These are phyloP conservation scores for Platynereis dumerilii DNA, from an alignment of 2,888 invertebrate genomes.

Conservation along the genomic window DNA sequence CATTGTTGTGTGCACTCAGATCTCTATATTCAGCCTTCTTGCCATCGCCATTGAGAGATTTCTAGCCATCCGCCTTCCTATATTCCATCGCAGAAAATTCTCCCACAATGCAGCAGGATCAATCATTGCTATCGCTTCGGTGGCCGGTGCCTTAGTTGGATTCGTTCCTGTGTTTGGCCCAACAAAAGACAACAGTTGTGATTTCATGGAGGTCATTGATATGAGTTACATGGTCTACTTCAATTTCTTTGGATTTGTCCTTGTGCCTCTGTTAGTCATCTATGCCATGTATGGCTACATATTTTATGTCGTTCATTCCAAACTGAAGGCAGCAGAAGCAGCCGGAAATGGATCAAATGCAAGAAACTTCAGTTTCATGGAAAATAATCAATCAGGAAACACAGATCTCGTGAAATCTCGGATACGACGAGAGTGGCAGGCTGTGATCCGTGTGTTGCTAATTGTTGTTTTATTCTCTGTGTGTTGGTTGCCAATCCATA, in stretches of 20 bases:
- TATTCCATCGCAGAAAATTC: slow-evolving; percentile 47
- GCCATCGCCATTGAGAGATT: slow-evolving; percentile 57
- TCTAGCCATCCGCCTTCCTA: slow-evolving; percentile 57
- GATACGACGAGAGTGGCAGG: slow-evolving; percentile 35
- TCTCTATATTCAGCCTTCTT: slow-evolving; percentile 57
- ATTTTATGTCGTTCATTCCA: slow-evolving; percentile 47
- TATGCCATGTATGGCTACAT: slow-evolving; percentile 55
- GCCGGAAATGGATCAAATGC: neutral
- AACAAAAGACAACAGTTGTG: slow-evolving; percentile 38
- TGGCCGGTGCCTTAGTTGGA: slow-evolving; percentile 49
- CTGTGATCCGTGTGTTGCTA: slow-evolving; percentile 54
- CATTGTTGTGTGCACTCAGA: slow-evolving; percentile 56
- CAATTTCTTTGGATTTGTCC: slow-evolving; percentile 57
- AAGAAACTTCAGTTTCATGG: slow-evolving; percentile 4
- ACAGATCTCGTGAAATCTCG: neutral
- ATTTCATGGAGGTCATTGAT: slow-evolving; percentile 55
- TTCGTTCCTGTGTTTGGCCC: slow-evolving; percentile 49
- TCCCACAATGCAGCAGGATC: slow-evolving; percentile 43
- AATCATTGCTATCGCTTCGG: slow-evolving; percentile 47
- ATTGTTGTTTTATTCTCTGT: slow-evolving; percentile 55
- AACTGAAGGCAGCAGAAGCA: slow-evolving; percentile 32
- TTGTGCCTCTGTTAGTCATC: slow-evolving; percentile 52
- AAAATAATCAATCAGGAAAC: neutral
- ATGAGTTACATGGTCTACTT: slow-evolving; percentile 60
- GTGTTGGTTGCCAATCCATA: slow-evolving; percentile 59